Conservation (phyloP, 2,113 vertebrate genomes). For the Megaceryle torquata region DNA sequence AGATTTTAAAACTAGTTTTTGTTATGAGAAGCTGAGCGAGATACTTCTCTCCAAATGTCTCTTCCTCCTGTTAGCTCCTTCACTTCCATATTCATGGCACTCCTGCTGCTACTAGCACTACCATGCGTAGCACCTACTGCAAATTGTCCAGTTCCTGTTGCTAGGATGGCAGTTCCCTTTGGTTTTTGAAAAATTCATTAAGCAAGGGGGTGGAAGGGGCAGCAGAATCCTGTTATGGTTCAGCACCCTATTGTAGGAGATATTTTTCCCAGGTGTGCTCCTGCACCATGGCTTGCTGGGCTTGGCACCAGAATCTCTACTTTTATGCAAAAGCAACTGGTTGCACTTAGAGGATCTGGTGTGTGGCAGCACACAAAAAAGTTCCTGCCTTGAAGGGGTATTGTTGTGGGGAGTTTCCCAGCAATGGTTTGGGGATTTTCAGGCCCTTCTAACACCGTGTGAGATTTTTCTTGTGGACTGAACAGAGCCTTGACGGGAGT, state of each 20-base stretch:
- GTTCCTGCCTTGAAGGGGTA: not conserved
- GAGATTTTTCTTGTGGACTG: not conserved
- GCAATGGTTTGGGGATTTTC: conserved; percentile 33
- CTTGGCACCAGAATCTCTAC: not conserved
- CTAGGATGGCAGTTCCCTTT: conserved; percentile 54
- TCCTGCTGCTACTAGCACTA: conserved; percentile 62
- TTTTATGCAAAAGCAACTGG: not conserved
- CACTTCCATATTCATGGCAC: conserved; percentile 66
- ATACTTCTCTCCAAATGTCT: conserved; percentile 64
- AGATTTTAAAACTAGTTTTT: conserved; percentile 69
- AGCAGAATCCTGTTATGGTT: conserved; percentile 35
- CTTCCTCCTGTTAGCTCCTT: conserved; percentile 67
- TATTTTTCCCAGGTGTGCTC: not conserved
- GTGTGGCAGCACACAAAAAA: not conserved
- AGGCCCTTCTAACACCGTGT: not conserved
- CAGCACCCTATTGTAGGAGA: conserved; percentile 23
- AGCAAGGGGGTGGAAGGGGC: not conserved
- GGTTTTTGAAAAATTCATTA: conserved; percentile 66
- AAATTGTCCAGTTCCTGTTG: conserved; percentile 66
- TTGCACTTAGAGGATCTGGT: not conserved
- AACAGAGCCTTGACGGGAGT: not conserved
- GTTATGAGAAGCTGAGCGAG: conserved; percentile 61
- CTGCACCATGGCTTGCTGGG: not conserved
- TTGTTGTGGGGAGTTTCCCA: conserved; percentile 21
- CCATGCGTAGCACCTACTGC: conserved; percentile 60